Evolutionary conservation across 2,888 invertebrate species (phyloP).

Genomic region (Agonopterix arenella): DNA sequence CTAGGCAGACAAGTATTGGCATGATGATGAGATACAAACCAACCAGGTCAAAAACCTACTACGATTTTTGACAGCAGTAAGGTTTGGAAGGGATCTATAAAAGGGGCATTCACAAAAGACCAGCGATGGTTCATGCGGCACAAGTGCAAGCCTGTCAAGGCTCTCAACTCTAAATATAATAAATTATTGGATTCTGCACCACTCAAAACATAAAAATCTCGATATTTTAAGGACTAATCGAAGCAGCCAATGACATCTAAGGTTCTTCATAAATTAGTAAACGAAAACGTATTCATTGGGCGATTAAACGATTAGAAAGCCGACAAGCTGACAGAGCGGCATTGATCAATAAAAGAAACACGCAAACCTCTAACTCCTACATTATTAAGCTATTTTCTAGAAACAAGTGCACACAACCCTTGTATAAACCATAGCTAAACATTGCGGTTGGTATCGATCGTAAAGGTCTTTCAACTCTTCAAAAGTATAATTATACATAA

Average conservation of each 20-base stretch:
- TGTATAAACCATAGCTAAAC: neutral
- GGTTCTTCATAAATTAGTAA: neutral
- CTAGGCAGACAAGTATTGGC: too few relatives aligned
- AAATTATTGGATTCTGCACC: too few relatives aligned
- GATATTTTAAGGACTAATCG: too few relatives aligned
- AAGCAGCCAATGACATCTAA: neutral
- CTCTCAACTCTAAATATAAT: too few relatives aligned
- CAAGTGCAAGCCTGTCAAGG: too few relatives aligned
- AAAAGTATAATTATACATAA: conserved; percentile 2
- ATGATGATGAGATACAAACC: too few relatives aligned
- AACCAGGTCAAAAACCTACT: too few relatives aligned
- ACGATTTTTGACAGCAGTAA: too few relatives aligned
- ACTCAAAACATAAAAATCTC: too few relatives aligned
- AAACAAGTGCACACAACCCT: neutral
- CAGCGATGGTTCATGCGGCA: too few relatives aligned
- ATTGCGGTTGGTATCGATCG: conserved; percentile 16
- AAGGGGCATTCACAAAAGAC: too few relatives aligned
- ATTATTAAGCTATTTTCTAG: conserved; percentile 18
- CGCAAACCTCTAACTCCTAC: conserved; percentile 10
- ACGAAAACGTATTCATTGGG: neutral
- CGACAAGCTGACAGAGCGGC: neutral
- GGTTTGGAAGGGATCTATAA: too few relatives aligned
- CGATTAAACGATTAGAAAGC: conserved; percentile 3
- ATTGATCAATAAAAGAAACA: conserved; percentile 10
- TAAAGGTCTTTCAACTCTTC: conserved; percentile 21